Evolutionary conservation across 2,797 vertebrate genomes (phyloP), one percentile per base, ranked within the genome.

Genomic region (Botia almorhae): DNA sequence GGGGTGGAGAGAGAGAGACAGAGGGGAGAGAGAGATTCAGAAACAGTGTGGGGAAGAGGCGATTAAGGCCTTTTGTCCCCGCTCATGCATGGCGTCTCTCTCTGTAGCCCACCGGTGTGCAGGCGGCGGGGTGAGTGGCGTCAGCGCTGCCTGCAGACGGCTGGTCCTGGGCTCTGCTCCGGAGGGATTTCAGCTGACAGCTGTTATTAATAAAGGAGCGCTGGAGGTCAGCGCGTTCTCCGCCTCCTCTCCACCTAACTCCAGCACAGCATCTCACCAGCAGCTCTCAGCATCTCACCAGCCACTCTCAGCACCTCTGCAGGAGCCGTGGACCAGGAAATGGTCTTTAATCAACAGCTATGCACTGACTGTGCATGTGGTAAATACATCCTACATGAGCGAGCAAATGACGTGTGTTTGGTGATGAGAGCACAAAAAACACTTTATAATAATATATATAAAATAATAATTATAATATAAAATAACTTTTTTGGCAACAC

Each of bases 171-270:
- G 90, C 71, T 68, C 0, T 61, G 70, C 87, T 89, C 91, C 90
- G 87, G 90, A 86, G 87, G 91, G 89, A 90, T 91, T 89, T 91
- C 88, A 90, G 69, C 89, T 92, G 92, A 92, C 92, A 89, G 92
- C 91, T 92, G 90, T 93, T 93, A 95, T 94, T 94, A 93, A 93
- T 92, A 91, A 91, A 90, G 90, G 91, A 88, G 91, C 91, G 90
- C 89, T 92, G 88, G 87, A 91, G 92, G 90, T 85, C 89, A 92
- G 87, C 89, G 88, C 89, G 89, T 90, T 90, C 90, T 88, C 89
- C 90, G 90, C 88, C 87, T 80, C 53, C 64, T 48, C 82, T 78
- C 69, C 69, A 55, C 76, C 80, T 36, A 67, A 65, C 69, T 79
- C 60, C 60, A 33, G 43, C 76, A 79, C 56, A 78, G 8, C 39